Evolutionary conservation across 2,797 vertebrate genomes (phyloP), one percentile per base, ranked within the genome.

Genomic region (Poeciliopsis turneri): DNA sequence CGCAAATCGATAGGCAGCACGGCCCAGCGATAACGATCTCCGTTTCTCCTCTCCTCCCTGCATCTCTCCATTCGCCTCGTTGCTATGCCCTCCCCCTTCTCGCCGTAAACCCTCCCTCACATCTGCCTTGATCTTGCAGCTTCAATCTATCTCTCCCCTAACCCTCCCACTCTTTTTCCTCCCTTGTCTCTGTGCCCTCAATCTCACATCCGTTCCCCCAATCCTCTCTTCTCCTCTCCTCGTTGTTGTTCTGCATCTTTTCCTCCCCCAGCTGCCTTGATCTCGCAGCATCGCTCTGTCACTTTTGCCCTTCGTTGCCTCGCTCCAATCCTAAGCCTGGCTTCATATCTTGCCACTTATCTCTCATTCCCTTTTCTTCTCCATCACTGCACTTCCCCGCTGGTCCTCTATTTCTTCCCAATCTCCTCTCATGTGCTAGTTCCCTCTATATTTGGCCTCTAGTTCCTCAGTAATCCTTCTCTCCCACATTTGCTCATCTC

Each of bases 1-100:
- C 78, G 79, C 91, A 88, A 91, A 94, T 94, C 93, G 87, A 93
- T 93, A 90, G 90, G 87, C 91, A 87, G 87, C 89, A 81, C 89
- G 71, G 88, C 90, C 89, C 82, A n/a, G 36, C 80, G 83, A 91
- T 94, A 94, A 94, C 90, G 86, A 90, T 91, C 90, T 91, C 85
- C 82, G 79, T 86, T 90, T 87, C 84, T 87, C 87, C 83, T 76
- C 89, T 92, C 87, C 87, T 89, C 89, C 87, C 87, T 85, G 80
- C 90, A 68, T 91, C 85, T 85, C 83, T 89, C 86, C 86, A 86
- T 89, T 86, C 77, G 77, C 86, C 75, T 84, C 77, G 33, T 76
- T 73, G 47, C 88, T 83, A 72, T 61, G 76, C 77, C 85, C 76
- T 1, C 78, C 75, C 80, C 73, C 57, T 78, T 75, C 81, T 78